Evolutionary conservation across 1,140 invertebrate genomes (phyloP), one percentile per base, ranked within the genome.

Genomic region (Tyrophagus putrescentiae): DNA sequence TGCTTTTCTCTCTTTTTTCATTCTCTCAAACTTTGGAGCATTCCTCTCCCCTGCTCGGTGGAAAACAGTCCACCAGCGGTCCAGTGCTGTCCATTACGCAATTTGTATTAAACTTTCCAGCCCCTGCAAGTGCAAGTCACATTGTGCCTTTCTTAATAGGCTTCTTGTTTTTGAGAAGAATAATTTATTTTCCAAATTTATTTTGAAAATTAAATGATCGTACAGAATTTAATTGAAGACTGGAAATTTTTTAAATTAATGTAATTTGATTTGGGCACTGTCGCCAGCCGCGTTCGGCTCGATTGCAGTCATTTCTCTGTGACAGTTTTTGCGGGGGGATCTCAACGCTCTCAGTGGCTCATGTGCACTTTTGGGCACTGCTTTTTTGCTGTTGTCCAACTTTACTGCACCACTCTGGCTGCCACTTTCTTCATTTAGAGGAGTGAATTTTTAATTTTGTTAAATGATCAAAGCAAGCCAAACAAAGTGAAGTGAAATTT

Each of bases 101-200:
- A 48, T 48, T 48, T 13, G 52, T 54, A 54, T 54, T 54, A 54
- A 54, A 54, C 52, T 54, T 54, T 54, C 13, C 27, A 29, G 6
- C 44, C 11, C 6, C 44, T 23, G 21, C 44, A 48, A 48, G 11
- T 48, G 11, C 18, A 21, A 48, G 21, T 48, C 45, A 48, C 45
- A 48, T 18, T 48, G 18, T 48, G 7, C 45, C 18, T 21, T 48
- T 18, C 7, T 48, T 48, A 48, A 48, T 48, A 48, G 45, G 45
- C 45, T 48, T 48, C 45, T 48, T 18, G 45, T 48, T 48, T 6
- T 48, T 48, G 23, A 25, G 27, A 16, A 27, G 25, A 54, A 54
- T 54, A 54, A 54, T 54, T 54, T 54, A 54, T 54, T 54, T 54
- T 53, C n/a, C n/a, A n/a, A n/a, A n/a, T n/a, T n/a, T n/a, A 21